Percentiles rank a stretch among this genome's conserved stretches.
These are phyloP conservation scores for Geotrupes spiniger DNA, from an alignment of 2,888 invertebrate species.

Conservation along the genomic window DNA sequence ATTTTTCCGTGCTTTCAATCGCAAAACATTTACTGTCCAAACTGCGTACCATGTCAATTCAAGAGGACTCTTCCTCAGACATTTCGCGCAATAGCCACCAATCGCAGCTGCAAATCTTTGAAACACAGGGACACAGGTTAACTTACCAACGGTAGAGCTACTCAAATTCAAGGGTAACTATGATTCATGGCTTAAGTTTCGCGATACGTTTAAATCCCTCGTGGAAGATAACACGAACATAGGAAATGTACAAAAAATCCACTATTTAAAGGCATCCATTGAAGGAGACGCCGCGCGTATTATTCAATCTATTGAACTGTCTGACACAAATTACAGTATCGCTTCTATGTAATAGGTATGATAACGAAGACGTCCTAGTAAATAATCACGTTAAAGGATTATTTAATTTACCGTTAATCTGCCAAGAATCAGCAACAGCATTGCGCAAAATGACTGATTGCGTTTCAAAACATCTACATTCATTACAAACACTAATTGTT, in stretches of 20 bases:
- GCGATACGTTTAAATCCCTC: slow-evolving; percentile 18
- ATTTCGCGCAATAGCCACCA: too few relatives aligned
- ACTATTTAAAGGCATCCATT: slow-evolving; percentile 9
- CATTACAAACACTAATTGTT: not conserved
- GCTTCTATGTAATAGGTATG: slow-evolving; percentile 9
- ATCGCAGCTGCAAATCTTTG: too few relatives aligned
- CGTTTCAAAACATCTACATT: not conserved
- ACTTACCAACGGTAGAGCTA: slow-evolving; percentile 17
- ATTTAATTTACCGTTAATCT: slow-evolving; percentile 2
- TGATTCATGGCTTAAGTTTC: slow-evolving; percentile 13
- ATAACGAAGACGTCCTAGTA: slow-evolving; percentile 8
- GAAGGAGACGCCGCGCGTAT: slow-evolving; percentile 5
- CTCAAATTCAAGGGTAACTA: slow-evolving; percentile 14
- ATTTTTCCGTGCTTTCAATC: too few relatives aligned
- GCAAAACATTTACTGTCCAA: too few relatives aligned
- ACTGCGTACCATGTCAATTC: too few relatives aligned
- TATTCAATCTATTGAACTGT: slow-evolving; percentile 2
- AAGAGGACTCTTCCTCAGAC: too few relatives aligned
- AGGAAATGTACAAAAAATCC: not conserved
- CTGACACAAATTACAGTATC: slow-evolving; percentile 5
- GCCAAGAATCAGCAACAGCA: not conserved
- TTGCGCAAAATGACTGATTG: slow-evolving; percentile 1
- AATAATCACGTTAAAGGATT: slow-evolving; percentile 5
- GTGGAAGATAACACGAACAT: slow-evolving; percentile 15
- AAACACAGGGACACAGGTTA: slow-evolving; percentile 5